A percentile compares a stretch with the other conserved stretches of the same genome.
Evolutionary conservation across 2,113 vertebrate species (phyloP).

Genomic region (Suricata suricatta): DNA sequence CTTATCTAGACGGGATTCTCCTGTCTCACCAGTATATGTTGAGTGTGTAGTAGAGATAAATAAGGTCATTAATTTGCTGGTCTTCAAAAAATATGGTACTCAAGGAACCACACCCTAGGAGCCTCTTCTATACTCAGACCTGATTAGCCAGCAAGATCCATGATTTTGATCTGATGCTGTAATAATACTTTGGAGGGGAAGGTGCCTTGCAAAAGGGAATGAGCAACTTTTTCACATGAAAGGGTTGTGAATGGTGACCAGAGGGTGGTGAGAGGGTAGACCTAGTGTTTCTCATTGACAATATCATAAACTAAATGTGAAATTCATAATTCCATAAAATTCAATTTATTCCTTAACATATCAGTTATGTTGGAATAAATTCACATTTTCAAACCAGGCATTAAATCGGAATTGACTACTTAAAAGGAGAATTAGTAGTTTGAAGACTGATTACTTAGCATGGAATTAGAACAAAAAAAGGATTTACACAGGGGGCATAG

Average conservation of each 20-base stretch:
- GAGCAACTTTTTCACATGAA: not conserved
- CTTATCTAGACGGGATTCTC: not conserved
- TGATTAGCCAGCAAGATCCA: not conserved
- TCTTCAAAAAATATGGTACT: not conserved
- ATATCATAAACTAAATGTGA: not conserved
- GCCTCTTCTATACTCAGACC: not conserved
- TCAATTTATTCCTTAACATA: not conserved
- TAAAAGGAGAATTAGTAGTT: not conserved
- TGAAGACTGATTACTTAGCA: not conserved
- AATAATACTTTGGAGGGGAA: not conserved
- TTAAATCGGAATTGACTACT: not conserved
- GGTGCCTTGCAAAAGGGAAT: too few relatives aligned
- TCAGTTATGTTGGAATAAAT: not conserved
- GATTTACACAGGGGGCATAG: not conserved
- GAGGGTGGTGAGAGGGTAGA: not conserved
- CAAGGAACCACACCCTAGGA: not conserved
- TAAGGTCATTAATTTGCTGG: not conserved
- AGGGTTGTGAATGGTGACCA: not conserved
- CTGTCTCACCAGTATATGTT: not conserved
- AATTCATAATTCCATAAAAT: not conserved
- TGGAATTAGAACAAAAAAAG: not conserved
- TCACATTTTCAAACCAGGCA: not conserved
- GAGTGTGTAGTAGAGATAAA: not conserved
- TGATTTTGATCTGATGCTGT: not conserved
- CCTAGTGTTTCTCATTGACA: not conserved